phyloP scores from a whole-genome alignment of 1,140 invertebrate species.

The Saxidomus purpurata region DNA sequence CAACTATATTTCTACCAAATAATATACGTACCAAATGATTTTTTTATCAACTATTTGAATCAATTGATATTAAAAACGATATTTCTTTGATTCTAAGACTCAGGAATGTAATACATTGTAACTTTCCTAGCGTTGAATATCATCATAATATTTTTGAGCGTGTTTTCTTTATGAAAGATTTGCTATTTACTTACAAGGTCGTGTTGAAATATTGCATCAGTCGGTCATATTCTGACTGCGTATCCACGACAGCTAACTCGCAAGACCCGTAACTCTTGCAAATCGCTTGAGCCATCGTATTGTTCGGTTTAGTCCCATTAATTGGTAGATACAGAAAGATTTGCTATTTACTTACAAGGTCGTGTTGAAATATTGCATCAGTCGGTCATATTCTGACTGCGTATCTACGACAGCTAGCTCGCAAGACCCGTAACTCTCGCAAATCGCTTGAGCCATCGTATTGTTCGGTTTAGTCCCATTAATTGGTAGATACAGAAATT shows the following conservation, averaged over 20 bases:
- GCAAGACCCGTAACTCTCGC: not conserved
- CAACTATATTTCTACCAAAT: too few species aligned
- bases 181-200: constrained; percentile 40
- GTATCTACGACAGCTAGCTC: constrained; percentile 8
- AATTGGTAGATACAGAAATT: not conserved
- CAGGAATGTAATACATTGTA: too few species aligned
- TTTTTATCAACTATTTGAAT: too few species aligned
- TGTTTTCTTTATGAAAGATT: too few species aligned
- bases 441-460: not conserved
- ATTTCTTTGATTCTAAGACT: too few species aligned
- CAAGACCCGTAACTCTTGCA: not conserved
- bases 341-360: constrained; percentile 45
- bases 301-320: not conserved
- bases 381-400: not conserved
- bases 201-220: not conserved
- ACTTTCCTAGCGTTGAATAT: too few species aligned
- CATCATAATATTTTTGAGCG: too few species aligned
- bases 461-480: constrained; percentile 8
- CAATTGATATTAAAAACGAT: too few species aligned
- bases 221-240: not conserved
- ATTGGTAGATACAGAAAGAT: constrained; percentile 3
- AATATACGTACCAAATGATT: too few species aligned
- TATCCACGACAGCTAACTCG: constrained; percentile 9
- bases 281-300: not conserved
- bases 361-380: not conserved